Evolutionary conservation across 2,888 invertebrate genomes (phyloP).

Genomic region (Stenoptilia bipunctidactyla): DNA sequence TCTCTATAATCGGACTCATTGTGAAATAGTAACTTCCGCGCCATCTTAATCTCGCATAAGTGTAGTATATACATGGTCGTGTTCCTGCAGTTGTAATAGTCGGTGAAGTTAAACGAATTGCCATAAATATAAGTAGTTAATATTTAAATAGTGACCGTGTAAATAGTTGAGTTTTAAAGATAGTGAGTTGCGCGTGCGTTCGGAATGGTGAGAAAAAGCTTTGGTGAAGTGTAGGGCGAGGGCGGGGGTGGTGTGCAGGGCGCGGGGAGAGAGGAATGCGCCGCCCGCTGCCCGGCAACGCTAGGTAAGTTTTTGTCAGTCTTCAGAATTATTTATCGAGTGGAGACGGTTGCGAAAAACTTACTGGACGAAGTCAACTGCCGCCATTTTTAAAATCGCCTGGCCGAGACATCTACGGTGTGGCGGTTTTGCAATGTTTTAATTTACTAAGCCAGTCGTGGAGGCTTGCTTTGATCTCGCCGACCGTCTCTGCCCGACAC

Average conservation of each 20-base stretch:
- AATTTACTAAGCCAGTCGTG: constrained; percentile 44
- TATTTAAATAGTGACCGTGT: constrained; percentile 63
- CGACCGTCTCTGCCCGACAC: constrained; percentile 40
- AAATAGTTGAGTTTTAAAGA: constrained; percentile 64
- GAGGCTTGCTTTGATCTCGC: constrained; percentile 39
- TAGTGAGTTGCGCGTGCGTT: constrained; percentile 47
- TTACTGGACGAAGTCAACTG: constrained; percentile 47
- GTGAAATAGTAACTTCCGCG: constrained; percentile 57
- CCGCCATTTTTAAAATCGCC: constrained; percentile 62
- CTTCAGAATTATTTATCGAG: constrained; percentile 69
- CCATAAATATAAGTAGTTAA: constrained; percentile 70
- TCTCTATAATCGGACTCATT: constrained; percentile 39
- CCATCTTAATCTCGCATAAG: constrained; percentile 68
- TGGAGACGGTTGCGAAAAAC: constrained; percentile 70
- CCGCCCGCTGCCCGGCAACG: constrained; percentile 62
- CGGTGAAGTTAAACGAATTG: constrained; percentile 71
- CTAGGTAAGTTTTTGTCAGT: constrained; percentile 71
- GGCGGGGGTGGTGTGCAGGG: constrained; percentile 23
- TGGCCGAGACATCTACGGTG: constrained; percentile 47
- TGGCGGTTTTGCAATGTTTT: constrained; percentile 62
- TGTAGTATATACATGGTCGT: constrained; percentile 69
- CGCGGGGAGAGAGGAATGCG: constrained; percentile 23
- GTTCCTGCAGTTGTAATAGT: constrained; percentile 70
- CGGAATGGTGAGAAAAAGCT: constrained; percentile 64
- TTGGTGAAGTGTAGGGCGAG: constrained; percentile 31